Base-by-base conservation (phyloP, 2,113 vertebrate genomes). In the Pseudolaguvia tuberculata region DNA sequence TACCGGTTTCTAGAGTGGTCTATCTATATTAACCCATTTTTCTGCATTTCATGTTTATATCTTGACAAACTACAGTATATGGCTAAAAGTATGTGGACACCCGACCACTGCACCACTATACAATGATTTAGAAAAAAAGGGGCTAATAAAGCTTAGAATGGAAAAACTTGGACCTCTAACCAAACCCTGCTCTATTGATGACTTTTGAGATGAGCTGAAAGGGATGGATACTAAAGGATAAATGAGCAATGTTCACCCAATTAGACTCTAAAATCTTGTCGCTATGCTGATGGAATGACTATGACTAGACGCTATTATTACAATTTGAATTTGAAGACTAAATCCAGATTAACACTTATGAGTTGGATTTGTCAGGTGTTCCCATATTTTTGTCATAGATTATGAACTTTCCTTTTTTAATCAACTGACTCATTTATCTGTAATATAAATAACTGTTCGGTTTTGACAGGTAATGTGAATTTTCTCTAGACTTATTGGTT, bases 401-500 rank as follows among this genome's bases (percentile, higher is more conserved):
- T 20, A 31, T 42, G 5, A n/a, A 31, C 20, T 21, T n/a, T 67
- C 5, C 0, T 15, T 50, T 52, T 39, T 51, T 57, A 57, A 20
- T 20, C 51, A 50, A n/a, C 63, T 70, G 70, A 58, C 42, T 59
- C 52, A 56, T 55, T 52, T 14, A 63, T 5, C 31, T 20, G 18
- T 17, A 69, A 39, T 61, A 27, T 35, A 17, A 70, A 15, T 79
- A 31, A 18, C 53, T 78, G 68, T 57, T 75, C 50, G 31, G 55
- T 57, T 72, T 70, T 59, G 52, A 23, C 20, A 63, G 42, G 31
- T 55, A 63, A 77, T 73, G 51, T 70, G n/a, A n/a, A n/a, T n/a
- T n/a, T n/a, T n/a, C 77, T 62, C 57, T 45, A 66, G 61, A 52
- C 76, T 72, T 90, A 87, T 88, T 85, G 77, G 80, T 14, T 92